A percentile compares a stretch with the other conserved stretches of the same genome.
phyloP scores from a whole-genome alignment of 2,113 vertebrate species.

The Hippocampus abdominalis region DNA sequence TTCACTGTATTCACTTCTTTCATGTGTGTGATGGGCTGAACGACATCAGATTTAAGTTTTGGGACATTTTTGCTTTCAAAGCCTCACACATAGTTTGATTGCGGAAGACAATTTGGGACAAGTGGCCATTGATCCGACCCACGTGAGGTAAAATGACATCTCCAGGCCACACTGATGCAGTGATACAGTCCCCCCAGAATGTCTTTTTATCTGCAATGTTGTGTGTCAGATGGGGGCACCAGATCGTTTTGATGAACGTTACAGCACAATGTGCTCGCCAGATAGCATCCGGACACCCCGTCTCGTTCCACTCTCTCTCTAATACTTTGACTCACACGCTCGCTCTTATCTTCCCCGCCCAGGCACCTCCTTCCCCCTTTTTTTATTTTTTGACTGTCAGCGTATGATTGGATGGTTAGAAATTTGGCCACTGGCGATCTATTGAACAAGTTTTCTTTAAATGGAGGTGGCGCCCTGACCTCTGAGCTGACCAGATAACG shows the following conservation, averaged over 20 bases:
- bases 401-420: constrained; percentile 41
- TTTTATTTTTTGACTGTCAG: constrained; percentile 32
- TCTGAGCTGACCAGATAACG: constrained; percentile 26
- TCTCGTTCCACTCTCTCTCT: constrained; percentile 19
- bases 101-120: not conserved
- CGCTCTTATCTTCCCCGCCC: constrained; percentile 64
- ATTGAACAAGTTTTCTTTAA: constrained; percentile 41
- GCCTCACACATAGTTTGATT: not conserved
- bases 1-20: too few species aligned
- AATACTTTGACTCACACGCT: constrained; percentile 35
- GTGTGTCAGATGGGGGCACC: constrained; percentile 36
- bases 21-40: too few species aligned
- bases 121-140: not conserved
- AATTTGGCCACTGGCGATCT: constrained; percentile 49
- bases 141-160: not conserved
- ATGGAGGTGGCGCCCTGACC: constrained; percentile 54
- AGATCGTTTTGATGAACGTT: constrained; percentile 52
- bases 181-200: constrained; percentile 11
- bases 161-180: not conserved
- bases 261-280: constrained; percentile 46
- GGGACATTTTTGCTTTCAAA: too few species aligned
- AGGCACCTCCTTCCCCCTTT: constrained; percentile 45
- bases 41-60: too few species aligned
- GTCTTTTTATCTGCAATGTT: constrained; percentile 27
- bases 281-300: constrained; percentile 46